Conservation (phyloP, 2,797 vertebrate species). For the Clarias fuscus region DNA sequence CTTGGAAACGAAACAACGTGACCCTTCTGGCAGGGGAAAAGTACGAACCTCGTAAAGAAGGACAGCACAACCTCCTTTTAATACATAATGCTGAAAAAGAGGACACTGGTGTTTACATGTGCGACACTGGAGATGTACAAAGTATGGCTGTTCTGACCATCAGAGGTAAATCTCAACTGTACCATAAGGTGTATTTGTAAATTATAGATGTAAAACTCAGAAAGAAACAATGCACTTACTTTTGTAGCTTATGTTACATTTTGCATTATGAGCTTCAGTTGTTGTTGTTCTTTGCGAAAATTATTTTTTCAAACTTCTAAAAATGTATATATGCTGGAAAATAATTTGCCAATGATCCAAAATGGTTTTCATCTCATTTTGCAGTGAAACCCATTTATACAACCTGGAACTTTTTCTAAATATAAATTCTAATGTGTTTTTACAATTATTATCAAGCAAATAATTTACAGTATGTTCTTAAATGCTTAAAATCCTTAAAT, state of each 20-base stretch:
- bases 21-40: constrained; percentile 67
- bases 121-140: constrained; percentile 79
- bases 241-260: no score
- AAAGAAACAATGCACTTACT: no score
- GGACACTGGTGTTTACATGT: constrained; percentile 84
- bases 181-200: no score
- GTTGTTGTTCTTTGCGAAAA: no score
- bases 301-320: no score
- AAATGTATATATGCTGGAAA: no score
- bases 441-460: background rate
- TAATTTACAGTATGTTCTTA: background rate
- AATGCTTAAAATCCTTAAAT: background rate
- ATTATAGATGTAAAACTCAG: background rate
- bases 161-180: constrained; percentile 61
- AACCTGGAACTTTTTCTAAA: background rate
- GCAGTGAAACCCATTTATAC: background rate
- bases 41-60: constrained; percentile 71
- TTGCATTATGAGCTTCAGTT: no score
- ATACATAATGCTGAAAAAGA: constrained; percentile 69
- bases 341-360: background rate
- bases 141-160: constrained; percentile 76
- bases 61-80: constrained; percentile 69
- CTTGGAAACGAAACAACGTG: constrained; percentile 71
- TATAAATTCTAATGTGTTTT: background rate
- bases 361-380: background rate